Percentiles rank a stretch among this genome's conserved stretches.
These are phyloP conservation scores for Caenorhabditis sp. DNA, from an alignment of 2,888 invertebrate species.

Conservation along the genomic window DNA sequence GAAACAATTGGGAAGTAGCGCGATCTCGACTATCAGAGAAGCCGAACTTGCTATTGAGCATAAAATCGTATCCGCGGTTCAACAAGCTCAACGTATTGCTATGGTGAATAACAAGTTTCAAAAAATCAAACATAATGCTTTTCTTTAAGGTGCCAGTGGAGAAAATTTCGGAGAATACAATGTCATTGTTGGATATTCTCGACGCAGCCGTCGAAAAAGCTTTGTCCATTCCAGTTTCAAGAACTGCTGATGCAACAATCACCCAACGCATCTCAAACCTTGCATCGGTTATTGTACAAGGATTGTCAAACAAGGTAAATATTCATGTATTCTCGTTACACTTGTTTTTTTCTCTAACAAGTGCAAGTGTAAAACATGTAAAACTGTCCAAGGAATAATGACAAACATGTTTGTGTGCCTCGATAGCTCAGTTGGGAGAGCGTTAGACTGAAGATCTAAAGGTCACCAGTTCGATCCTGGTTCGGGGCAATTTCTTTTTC, in stretches of 20 bases:
- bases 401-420: conserved; percentile 15
- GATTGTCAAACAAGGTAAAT: conserved; percentile 36
- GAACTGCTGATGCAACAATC: conserved; percentile 21
- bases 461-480: conserved; percentile 65
- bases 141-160: conserved; percentile 25
- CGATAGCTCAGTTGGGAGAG: conserved; percentile 65
- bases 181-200: conserved; percentile 45
- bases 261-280: conserved; percentile 37
- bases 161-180: conserved; percentile 40
- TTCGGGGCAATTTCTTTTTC: conserved; percentile 43
- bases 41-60: conserved; percentile 44
- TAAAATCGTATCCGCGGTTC: conserved; percentile 34
- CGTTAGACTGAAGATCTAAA: conserved; percentile 68
- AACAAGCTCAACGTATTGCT: conserved; percentile 45
- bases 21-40: conserved; percentile 24
- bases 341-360: too few species aligned
- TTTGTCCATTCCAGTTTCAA: conserved; percentile 28
- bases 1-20: conserved; percentile 34
- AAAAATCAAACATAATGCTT: too few species aligned
- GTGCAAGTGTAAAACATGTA: too few species aligned
- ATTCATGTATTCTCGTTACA: background rate
- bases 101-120: conserved; percentile 25
- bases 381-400: too few species aligned
- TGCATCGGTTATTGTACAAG: conserved; percentile 38
- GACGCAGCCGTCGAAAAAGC: conserved; percentile 40